These are phyloP conservation scores for Metacarcinus magister DNA, from an alignment of 2,888 invertebrate genomes.

Conservation along the genomic window DNA sequence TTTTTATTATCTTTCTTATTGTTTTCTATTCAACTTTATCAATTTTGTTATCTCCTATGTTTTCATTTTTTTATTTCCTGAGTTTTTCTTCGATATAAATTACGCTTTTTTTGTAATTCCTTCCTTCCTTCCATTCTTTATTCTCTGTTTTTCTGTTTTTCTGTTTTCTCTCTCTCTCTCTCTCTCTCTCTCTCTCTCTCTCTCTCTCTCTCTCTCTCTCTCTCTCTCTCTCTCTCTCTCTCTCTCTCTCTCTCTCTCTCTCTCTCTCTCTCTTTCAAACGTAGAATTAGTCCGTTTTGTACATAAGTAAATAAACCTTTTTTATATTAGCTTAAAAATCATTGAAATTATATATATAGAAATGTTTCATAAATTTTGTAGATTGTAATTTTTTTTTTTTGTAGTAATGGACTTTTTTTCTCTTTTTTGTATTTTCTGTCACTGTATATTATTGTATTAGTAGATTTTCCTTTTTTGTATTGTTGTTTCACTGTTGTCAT, in stretches of 20 bases:
- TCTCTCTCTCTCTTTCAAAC: background rate
- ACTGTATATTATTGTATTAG: no score
- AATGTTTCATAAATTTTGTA: no score
- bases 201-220: background rate
- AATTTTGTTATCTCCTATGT: background rate
- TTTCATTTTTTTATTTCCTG: background rate
- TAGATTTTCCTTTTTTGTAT: no score
- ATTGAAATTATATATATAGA: no score
- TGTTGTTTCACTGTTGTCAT: no score
- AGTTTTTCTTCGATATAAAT: background rate
- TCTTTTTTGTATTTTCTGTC: no score
- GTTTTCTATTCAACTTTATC: background rate
- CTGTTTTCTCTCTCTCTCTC: background rate
- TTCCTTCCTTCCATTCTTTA: background rate
- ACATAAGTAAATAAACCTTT: no score
- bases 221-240: background rate
- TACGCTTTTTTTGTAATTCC: background rate
- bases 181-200: slow-evolving; percentile 27
- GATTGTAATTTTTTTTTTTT: background rate
- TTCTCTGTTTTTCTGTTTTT: background rate
- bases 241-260: background rate
- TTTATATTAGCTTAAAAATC: no score
- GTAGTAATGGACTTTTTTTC: no score
- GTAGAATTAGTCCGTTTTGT: no score
- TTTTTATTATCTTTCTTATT: background rate